phyloP scores from a whole-genome alignment of 92 coral and sea anemone genomes.

The Palythoa grandiflora region DNA sequence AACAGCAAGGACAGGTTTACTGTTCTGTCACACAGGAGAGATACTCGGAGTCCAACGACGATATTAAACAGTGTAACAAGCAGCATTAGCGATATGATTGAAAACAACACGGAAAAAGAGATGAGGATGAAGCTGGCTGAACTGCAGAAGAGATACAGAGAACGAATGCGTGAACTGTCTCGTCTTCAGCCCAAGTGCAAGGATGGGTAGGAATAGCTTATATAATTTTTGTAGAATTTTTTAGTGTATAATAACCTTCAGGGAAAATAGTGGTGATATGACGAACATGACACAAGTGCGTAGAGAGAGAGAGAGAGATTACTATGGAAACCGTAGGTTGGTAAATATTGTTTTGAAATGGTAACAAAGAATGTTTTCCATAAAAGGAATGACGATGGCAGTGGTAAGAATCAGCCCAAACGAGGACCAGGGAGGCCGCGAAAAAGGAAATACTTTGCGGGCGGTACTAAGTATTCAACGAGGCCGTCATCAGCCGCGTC shows the following conservation, averaged over 20 bases:
- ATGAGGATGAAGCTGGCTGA: constrained; percentile 90
- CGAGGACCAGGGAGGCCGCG: constrained; percentile 99
- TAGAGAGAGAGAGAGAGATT: too few relatives aligned
- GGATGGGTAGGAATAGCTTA: constrained; percentile 76
- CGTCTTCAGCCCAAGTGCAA: constrained; percentile 84
- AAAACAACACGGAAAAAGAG: constrained; percentile 86
- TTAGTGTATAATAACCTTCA: neutral
- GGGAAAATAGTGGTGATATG: neutral
- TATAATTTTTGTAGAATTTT: too few relatives aligned
- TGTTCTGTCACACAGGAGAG: constrained; percentile 77
- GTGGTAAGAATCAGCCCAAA: constrained; percentile 87
- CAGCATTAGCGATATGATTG: constrained; percentile 84
- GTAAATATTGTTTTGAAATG: neutral
- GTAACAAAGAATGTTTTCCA: neutral
- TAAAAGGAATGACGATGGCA: constrained; percentile 68
- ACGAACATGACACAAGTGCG: too few relatives aligned
- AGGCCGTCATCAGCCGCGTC: constrained; percentile 65
- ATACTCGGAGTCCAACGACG: constrained; percentile 80
- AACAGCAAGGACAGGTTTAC: constrained; percentile 86
- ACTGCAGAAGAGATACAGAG: constrained; percentile 93
- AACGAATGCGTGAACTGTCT: constrained; percentile 86
- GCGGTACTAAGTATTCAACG: constrained; percentile 72
- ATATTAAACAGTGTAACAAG: constrained; percentile 87
- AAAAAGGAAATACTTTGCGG: constrained; percentile 93
- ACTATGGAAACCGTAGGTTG: neutral